phyloP scores from a whole-genome alignment of 35 echinoderm and acorn worm genomes.

The Apostichopus japonicus region DNA sequence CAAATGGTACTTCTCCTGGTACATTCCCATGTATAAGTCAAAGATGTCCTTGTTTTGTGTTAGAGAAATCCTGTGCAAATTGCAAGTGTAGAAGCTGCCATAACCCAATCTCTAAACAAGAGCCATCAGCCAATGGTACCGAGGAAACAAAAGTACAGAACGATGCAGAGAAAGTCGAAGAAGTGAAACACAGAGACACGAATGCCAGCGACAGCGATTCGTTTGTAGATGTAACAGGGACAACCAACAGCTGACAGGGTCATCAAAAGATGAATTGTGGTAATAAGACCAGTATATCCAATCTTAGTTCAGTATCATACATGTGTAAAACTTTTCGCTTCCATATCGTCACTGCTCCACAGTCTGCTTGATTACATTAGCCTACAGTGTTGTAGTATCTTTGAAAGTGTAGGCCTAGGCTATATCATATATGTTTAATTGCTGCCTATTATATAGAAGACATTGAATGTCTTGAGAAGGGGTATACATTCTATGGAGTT shows the following conservation, averaged over 20 bases:
- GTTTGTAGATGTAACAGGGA: slow-evolving; percentile 43
- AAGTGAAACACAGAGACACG: slow-evolving; percentile 12
- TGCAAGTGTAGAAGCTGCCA: slow-evolving; percentile 89
- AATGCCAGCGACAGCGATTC: slow-evolving; percentile 51
- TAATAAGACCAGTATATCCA: not conserved
- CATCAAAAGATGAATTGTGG: not conserved
- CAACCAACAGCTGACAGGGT: slow-evolving; percentile 48
- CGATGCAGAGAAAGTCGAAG: not conserved
- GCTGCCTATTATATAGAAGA: too few species aligned
- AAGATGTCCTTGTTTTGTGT: slow-evolving; percentile 87
- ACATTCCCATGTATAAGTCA: slow-evolving; percentile 72
- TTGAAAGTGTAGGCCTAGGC: too few species aligned
- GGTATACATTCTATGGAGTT: too few species aligned
- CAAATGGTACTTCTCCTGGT: slow-evolving; percentile 63
- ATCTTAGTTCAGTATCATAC: not conserved
- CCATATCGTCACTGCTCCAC: too few species aligned
- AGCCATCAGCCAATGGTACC: slow-evolving; percentile 1
- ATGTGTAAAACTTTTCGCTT: not conserved
- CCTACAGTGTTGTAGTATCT: too few species aligned
- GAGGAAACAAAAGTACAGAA: not conserved
- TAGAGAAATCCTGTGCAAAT: slow-evolving; percentile 65
- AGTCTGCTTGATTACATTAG: too few species aligned
- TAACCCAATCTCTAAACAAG: slow-evolving; percentile 60
- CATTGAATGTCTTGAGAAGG: too few species aligned
- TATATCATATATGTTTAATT: too few species aligned